phyloP scores from a whole-genome alignment of 2,888 invertebrate genomes.

The Bombyx huttoni region DNA sequence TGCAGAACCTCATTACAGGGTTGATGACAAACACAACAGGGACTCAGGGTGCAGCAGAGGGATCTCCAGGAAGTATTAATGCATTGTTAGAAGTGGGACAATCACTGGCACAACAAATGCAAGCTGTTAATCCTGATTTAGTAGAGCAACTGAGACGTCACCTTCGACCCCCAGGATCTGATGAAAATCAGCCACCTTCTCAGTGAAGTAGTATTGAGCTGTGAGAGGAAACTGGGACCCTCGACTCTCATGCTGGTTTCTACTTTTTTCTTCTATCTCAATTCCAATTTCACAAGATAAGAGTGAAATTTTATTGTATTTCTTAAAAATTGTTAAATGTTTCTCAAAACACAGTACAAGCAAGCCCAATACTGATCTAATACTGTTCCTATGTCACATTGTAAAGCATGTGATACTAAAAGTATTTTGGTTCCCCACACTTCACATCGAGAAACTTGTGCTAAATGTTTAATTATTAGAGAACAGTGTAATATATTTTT shows the following conservation, averaged over 20 bases:
- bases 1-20: slow-evolving; percentile 81
- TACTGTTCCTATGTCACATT: no score
- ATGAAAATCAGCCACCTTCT: slow-evolving; percentile 23
- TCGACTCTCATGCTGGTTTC: no score
- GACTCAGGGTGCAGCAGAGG: slow-evolving; percentile 69
- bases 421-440: neutral
- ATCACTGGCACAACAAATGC: slow-evolving; percentile 86
- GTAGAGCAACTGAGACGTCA: slow-evolving; percentile 85
- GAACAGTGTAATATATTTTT: neutral
- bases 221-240: no score
- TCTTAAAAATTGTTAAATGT: no score
- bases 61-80: slow-evolving; percentile 56
- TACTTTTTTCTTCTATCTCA: no score
- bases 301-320: no score
- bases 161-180: slow-evolving; percentile 46
- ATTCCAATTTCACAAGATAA: no score
- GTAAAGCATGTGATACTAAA: neutral
- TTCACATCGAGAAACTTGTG: neutral
- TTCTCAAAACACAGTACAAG: no score
- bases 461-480: neutral
- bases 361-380: no score
- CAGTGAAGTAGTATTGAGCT: slow-evolving; percentile 2
- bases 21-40: slow-evolving; percentile 49
- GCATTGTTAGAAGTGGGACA: slow-evolving; percentile 78
- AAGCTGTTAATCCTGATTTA: slow-evolving; percentile 84